Percentiles rank a stretch among this genome's conserved stretches.
Evolutionary conservation across 1,140 invertebrate species (phyloP).

Genomic region (Holotrichia oblita): DNA sequence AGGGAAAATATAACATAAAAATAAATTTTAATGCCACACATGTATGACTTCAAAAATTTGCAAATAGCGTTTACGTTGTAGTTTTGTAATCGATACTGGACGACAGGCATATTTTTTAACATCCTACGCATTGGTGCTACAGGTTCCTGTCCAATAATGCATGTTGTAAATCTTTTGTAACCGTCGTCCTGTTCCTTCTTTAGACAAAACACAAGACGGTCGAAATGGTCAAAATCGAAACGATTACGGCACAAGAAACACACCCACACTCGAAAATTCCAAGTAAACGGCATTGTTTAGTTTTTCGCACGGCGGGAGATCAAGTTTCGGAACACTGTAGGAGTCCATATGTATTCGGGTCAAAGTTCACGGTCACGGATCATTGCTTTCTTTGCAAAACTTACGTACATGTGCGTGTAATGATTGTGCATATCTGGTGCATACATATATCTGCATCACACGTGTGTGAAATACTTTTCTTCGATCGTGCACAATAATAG

Average conservation of each 20-base stretch:
- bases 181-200: neutral
- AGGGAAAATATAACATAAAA: neutral
- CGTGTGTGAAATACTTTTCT: too few relatives aligned
- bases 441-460: too few relatives aligned
- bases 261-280: constrained; percentile 15
- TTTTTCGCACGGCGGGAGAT: neutral
- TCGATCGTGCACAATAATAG: too few relatives aligned
- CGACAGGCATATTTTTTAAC: too few relatives aligned
- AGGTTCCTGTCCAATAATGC: neutral
- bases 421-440: too few relatives aligned
- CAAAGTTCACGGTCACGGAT: neutral
- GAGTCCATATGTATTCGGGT: neutral
- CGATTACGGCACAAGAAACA: neutral
- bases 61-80: neutral
- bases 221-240: constrained; percentile 16
- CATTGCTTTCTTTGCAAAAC: neutral
- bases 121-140: neutral
- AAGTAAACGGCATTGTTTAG: constrained; percentile 3
- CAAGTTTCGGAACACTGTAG: neutral
- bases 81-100: too few relatives aligned
- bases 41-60: neutral
- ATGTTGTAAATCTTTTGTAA: neutral
- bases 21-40: too few relatives aligned
- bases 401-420: too few relatives aligned
- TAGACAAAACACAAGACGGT: neutral